Percentiles rank a stretch among this genome's conserved stretches.
Conservation (phyloP, 2,113 vertebrate species). For the Nyctibius bracteatus region DNA sequence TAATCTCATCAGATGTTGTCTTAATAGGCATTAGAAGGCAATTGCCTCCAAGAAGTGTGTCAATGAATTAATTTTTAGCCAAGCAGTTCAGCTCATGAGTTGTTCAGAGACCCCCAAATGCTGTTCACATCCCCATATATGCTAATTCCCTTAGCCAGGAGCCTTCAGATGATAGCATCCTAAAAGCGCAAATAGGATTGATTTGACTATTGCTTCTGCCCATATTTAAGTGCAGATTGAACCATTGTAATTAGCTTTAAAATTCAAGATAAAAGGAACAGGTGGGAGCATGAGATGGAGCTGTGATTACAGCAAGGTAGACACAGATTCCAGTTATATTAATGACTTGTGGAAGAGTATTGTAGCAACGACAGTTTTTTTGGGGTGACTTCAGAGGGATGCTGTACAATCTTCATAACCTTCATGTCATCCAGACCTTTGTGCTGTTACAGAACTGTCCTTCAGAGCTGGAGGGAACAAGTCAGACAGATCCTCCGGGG, state of each 20-base stretch:
- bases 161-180: not conserved
- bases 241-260: not conserved
- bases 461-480: not conserved
- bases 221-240: not conserved
- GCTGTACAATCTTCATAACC: not conserved
- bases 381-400: not conserved
- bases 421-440: not conserved
- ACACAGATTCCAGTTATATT: not conserved
- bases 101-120: not conserved
- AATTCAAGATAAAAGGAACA: not conserved
- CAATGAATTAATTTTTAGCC: not conserved
- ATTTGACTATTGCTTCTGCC: not conserved
- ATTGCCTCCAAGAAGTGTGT: not conserved
- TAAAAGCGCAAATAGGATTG: not conserved
- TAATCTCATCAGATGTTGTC: not conserved
- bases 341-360: not conserved
- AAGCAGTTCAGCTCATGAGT: not conserved
- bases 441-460: not conserved
- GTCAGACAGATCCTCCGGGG: not conserved
- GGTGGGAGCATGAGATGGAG: not conserved
- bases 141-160: not conserved
- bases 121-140: not conserved
- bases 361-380: not conserved
- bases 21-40: not conserved
- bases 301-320: not conserved